Evolutionary conservation across 2,888 invertebrate genomes (phyloP).

Genomic region (Andrena minutula): DNA sequence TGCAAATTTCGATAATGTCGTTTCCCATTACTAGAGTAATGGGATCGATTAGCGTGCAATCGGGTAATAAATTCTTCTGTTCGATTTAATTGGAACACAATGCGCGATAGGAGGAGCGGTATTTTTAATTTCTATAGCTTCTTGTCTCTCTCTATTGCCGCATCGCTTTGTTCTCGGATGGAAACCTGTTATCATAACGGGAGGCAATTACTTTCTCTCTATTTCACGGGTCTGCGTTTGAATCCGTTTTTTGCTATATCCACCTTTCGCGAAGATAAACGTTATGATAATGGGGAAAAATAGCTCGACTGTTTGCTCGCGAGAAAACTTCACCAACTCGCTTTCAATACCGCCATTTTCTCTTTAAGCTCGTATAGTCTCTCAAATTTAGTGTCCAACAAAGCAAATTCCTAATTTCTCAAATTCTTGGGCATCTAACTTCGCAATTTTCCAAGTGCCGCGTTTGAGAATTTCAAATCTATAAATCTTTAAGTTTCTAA

Average conservation of each 20-base stretch:
- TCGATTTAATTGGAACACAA: slow-evolving; percentile 25
- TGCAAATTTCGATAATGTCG: slow-evolving; percentile 1
- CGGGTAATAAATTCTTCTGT: slow-evolving; percentile 11
- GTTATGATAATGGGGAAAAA: not conserved
- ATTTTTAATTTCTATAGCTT: slow-evolving; percentile 16
- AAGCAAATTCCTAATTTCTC: too few relatives aligned
- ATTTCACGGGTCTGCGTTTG: slow-evolving; percentile 19
- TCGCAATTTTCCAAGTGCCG: too few relatives aligned
- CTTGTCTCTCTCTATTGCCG: slow-evolving; percentile 3
- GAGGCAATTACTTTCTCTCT: slow-evolving; percentile 29
- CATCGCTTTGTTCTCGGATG: slow-evolving; percentile 16
- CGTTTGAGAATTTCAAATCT: too few relatives aligned
- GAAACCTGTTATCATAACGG: slow-evolving; percentile 4
- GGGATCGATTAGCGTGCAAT: slow-evolving; percentile 15
- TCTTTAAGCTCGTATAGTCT: not conserved
- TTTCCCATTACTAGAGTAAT: not conserved
- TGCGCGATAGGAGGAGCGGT: not conserved
- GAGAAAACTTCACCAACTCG: too few relatives aligned
- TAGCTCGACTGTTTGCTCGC: not conserved
- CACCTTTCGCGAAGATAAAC: slow-evolving; percentile 4
- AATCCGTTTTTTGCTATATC: slow-evolving; percentile 10
- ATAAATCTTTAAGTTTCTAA: too few relatives aligned
- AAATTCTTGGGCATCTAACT: too few relatives aligned
- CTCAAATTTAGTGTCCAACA: not conserved
- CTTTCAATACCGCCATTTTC: too few relatives aligned